Percentiles rank a stretch among this genome's conserved stretches.
phyloP scores from a whole-genome alignment of 2,888 invertebrate species.

The Heliconius charithonia region DNA sequence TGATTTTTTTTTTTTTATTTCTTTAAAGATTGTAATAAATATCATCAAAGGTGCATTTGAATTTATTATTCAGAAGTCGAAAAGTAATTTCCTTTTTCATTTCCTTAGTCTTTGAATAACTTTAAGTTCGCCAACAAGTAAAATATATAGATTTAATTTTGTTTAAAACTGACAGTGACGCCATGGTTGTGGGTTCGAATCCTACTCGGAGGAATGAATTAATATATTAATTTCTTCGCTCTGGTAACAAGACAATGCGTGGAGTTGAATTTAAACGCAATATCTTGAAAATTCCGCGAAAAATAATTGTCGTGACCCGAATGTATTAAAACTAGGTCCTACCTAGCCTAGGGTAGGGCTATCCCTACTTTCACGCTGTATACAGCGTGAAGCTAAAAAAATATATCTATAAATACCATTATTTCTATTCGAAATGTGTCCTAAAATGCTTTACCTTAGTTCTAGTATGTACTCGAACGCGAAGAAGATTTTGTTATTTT shows the following conservation, averaged over 20 bases:
- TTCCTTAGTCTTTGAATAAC: conserved; percentile 9
- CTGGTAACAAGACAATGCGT: no score
- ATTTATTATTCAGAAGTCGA: conserved; percentile 19
- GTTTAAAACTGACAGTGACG: no score
- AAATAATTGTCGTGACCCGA: neutral
- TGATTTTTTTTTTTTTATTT: no score
- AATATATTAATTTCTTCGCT: no score
- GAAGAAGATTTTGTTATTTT: conserved; percentile 2
- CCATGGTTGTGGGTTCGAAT: no score
- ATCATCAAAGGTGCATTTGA: neutral
- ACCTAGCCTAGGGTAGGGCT: neutral
- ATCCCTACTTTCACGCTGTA: no score
- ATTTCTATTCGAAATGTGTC: neutral
- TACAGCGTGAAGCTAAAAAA: neutral
- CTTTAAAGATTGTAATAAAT: conserved; percentile 1
- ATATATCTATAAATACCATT: neutral
- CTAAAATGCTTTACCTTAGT: neutral
- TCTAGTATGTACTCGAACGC: neutral
- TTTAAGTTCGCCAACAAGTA: conserved; percentile 1
- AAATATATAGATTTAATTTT: neutral
- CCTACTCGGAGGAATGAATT: no score
- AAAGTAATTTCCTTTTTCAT: conserved; percentile 27
- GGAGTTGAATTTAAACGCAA: no score
- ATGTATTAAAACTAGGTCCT: neutral
- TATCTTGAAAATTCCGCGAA: no score